These are phyloP conservation scores for Clepsis dumicolana DNA, from an alignment of 2,888 invertebrate genomes.

Conservation along the genomic window DNA sequence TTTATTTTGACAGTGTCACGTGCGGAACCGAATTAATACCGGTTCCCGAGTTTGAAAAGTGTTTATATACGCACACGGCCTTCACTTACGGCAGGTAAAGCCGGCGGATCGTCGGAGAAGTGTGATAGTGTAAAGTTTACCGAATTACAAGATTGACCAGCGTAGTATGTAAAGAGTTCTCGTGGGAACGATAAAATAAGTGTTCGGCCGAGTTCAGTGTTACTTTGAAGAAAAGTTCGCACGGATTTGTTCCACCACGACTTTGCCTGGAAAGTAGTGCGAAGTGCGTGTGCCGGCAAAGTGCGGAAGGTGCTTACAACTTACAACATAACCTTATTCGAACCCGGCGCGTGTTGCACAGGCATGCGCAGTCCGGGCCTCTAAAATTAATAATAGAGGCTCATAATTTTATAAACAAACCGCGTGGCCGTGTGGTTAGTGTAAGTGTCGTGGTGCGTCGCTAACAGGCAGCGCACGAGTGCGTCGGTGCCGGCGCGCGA, in stretches of 20 bases:
- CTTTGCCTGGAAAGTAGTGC: slow-evolving; percentile 68
- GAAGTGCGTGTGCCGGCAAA: slow-evolving; percentile 65
- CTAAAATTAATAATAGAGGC: slow-evolving; percentile 78
- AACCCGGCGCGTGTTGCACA: slow-evolving; percentile 79
- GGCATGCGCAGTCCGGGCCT: slow-evolving; percentile 80
- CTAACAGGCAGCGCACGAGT: slow-evolving; percentile 70
- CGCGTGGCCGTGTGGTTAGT: slow-evolving; percentile 66
- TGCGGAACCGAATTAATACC: slow-evolving; percentile 80
- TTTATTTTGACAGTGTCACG: slow-evolving; percentile 84
- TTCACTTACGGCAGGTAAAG: slow-evolving; percentile 79
- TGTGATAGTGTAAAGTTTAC: slow-evolving; percentile 67
- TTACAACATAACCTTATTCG: slow-evolving; percentile 81
- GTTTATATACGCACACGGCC: slow-evolving; percentile 80
- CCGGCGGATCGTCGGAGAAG: slow-evolving; percentile 72
- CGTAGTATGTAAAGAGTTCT: slow-evolving; percentile 55
- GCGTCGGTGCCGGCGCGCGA: slow-evolving; percentile 49
- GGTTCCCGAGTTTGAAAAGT: slow-evolving; percentile 82
- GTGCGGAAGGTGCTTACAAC: slow-evolving; percentile 72
- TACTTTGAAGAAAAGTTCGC: slow-evolving; percentile 62
- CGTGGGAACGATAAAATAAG: slow-evolving; percentile 64
- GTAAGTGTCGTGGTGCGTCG: slow-evolving; percentile 63
- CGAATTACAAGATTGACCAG: slow-evolving; percentile 56
- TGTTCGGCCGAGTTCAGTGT: slow-evolving; percentile 56
- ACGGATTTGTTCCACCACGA: slow-evolving; percentile 69
- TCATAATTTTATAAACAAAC: slow-evolving; percentile 83